These are phyloP conservation scores for Heteromormyrus szaboi DNA, from an alignment of 2,797 vertebrate genomes.

Conservation along the genomic window DNA sequence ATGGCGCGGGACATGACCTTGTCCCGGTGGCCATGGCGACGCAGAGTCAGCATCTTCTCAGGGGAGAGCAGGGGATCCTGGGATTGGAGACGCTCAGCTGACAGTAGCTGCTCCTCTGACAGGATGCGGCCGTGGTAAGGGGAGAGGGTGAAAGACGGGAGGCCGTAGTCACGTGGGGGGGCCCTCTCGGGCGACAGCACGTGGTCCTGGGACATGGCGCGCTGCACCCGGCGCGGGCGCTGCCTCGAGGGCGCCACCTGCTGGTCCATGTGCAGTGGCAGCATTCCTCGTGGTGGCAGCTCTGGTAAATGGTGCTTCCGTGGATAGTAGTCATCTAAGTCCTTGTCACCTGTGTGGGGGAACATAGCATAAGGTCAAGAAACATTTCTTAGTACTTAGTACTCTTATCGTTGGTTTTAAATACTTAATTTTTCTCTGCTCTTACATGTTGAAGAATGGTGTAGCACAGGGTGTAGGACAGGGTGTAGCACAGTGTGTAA, in stretches of 20 bases:
- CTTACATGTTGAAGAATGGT: background rate
- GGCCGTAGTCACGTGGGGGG: constrained; percentile 58
- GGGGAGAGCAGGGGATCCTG: constrained; percentile 94
- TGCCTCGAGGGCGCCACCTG: constrained; percentile 62
- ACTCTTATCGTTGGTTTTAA: background rate
- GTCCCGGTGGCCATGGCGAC: constrained; percentile 75
- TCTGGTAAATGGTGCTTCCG: constrained; percentile 81
- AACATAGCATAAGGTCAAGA: background rate
- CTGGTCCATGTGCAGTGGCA: constrained; percentile 85
- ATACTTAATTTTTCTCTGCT: background rate
- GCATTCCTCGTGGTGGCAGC: constrained; percentile 71
- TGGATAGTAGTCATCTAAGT: constrained; percentile 84
- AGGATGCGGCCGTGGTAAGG: constrained; percentile 70
- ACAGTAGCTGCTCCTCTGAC: constrained; percentile 88
- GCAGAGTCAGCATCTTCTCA: constrained; percentile 71
- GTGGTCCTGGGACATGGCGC: constrained; percentile 73
- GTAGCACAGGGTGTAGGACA: background rate
- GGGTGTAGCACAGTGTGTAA: no score
- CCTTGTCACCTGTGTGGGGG: constrained; percentile 70
- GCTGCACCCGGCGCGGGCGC: constrained; percentile 63
- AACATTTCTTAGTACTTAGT: background rate
- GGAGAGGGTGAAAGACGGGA: constrained; percentile 49
- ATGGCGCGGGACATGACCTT: constrained; percentile 82
- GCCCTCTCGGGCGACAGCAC: constrained; percentile 74
- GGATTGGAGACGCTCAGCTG: constrained; percentile 86